Evolutionary conservation across 53 echinoderm and acorn worm genomes (phyloP), one percentile per base, ranked within the genome.

Genomic region (Apostichopus leukothele): DNA sequence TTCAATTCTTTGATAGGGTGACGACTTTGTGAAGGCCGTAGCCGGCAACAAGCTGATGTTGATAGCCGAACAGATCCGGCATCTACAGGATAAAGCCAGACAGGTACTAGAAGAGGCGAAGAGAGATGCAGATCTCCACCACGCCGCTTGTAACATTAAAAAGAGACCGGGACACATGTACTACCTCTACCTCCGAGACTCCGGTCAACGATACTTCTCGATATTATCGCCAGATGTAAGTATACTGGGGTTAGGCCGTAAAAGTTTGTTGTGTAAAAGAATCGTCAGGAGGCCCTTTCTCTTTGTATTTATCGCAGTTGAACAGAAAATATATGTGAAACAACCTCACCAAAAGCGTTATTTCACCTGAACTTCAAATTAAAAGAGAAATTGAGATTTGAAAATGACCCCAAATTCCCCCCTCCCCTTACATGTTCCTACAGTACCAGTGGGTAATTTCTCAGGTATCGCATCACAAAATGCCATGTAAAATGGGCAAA

Each of bases 141-240:
- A 97, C 76, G 94, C 94, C 8, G 97, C 97, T 0, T 97, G 97
- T 75, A 97, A 97, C 93, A 91, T 97, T 84, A 95, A 95, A 87
- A 97, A 97, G 79, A 89, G 95, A 55, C 97, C 97, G 0, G 97
- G 97, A 14, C 91, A 92, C 26, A 83, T 88, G 80, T 97, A 97
- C 84, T 95, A 94, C 68, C 93, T 97, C 25, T 97, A 97, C 90
- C 88, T 85, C 22, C 90, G 97, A 73, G 90, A 89, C 5, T 97
- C 97, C 0, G 97, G 97, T 1, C 97, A 97, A 73, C 77, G 67
- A 7, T 97, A 97, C 90, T 97, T 97, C 94, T 97, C 97, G 22
- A 91, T 97, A 18, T 89, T 97, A 5, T 97, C 97, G 9, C 95
- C 92, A 51, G 84, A 91, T 92, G 97, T 95, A 54, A 91, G 92